A percentile compares a stretch with the other conserved stretches of the same genome.
phyloP scores from a whole-genome alignment of 2,888 invertebrate genomes.

The Tupiocoris notatus region DNA sequence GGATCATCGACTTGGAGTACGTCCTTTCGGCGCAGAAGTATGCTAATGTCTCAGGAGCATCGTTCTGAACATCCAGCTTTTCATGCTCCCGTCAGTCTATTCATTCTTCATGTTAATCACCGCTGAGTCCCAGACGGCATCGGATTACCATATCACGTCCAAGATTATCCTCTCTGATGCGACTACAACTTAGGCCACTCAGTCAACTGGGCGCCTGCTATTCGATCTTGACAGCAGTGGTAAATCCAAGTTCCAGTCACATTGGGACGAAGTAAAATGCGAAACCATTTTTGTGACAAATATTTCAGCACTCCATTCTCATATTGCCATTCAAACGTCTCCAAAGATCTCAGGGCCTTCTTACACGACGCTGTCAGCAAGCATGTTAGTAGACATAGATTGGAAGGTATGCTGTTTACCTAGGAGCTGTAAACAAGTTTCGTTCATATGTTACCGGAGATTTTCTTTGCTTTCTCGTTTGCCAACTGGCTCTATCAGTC shows the following conservation, averaged over 20 bases:
- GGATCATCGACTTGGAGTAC: background rate
- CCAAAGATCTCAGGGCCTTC: background rate
- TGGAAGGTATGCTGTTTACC: background rate
- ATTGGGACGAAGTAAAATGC: too few relatives aligned
- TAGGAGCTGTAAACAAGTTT: background rate
- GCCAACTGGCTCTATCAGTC: constrained; percentile 6
- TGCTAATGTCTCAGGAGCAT: background rate
- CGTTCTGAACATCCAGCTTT: background rate
- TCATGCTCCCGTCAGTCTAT: background rate
- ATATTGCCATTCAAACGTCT: background rate
- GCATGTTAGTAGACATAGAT: background rate
- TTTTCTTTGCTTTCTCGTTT: background rate
- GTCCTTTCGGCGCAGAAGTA: background rate
- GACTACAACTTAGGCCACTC: background rate
- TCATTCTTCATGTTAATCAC: background rate
- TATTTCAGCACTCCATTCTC: background rate
- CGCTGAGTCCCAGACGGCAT: background rate
- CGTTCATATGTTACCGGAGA: background rate
- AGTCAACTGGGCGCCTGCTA: background rate
- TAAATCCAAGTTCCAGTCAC: too few relatives aligned
- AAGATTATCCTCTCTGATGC: background rate
- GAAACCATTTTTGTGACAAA: too few relatives aligned
- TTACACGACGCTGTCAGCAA: background rate
- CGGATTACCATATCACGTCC: background rate
- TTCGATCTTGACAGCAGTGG: background rate